Base-by-base conservation (phyloP, 2,113 vertebrate species). In the Seriola aureovittata region DNA sequence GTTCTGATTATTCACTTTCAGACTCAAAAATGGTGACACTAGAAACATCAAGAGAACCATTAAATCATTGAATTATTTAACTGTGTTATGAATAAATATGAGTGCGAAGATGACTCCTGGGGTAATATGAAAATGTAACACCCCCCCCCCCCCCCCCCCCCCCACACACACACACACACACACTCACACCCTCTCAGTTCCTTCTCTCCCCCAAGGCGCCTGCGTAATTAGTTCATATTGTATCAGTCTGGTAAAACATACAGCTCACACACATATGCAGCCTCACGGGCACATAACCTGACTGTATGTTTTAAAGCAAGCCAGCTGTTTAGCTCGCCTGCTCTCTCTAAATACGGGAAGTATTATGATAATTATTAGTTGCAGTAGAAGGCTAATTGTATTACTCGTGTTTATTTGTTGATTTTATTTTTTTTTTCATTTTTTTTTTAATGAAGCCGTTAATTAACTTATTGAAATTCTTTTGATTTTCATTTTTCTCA, bases 21-120 rank as follows among this genome's bases (percentile, higher is more conserved):
- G 11, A 8, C 7, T 44, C 64, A 52, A 25, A 81, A 81, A 77
- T 19, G 13, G 17, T 57, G 36, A 58, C 19, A 80, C 60, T 65
- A 54, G 54, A 88, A 55, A 67, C 32, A 74, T 69, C 42, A 68
- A 50, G 75, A 85, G 68, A 68, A 23, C 59, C 62, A 83, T 85
- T 85, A 80, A 72, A 70, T 40, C 21, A 34, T 11, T 84, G 78
- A 84, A 84, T 88, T 76, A 71, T 85, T 85, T 80, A 85, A 68
- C 9, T 38, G 48, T 25, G 44, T 62, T 25, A 71, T 78, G 77
- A 84, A 81, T 91, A 77, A 84, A 78, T 70, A 75, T 85, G 74
- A 84, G 64, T 14, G 36, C 60, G 40, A 89, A 67, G 52, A 70
- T 84, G 50, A 83, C 55, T 84, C 52, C n/a, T 21, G 80, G 71